These are phyloP conservation scores for Leptatherina wallacei DNA, from an alignment of 2,797 vertebrate genomes.

Conservation along the genomic window DNA sequence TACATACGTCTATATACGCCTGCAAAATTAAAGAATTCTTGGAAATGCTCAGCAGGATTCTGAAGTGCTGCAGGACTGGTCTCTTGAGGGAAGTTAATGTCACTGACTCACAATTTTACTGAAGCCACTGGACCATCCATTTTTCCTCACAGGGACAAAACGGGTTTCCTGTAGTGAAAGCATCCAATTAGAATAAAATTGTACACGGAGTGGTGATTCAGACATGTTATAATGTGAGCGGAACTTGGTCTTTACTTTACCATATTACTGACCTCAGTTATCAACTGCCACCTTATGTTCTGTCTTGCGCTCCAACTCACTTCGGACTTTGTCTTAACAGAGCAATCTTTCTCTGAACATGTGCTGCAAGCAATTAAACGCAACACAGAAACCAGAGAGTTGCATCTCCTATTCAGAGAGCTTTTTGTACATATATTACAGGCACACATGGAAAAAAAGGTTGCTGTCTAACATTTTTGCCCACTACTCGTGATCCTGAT, in stretches of 20 bases:
- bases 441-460: neutral
- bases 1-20: conserved; percentile 33
- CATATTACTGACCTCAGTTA: conserved; percentile 16
- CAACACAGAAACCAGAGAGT: neutral
- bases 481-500: neutral
- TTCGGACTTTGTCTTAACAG: neutral
- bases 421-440: no score
- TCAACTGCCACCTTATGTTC: neutral
- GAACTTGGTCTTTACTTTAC: conserved; percentile 13
- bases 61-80: conserved; percentile 37
- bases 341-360: neutral
- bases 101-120: conserved; percentile 22
- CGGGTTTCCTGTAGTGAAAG: conserved; percentile 12
- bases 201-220: conserved; percentile 20
- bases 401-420: neutral
- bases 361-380: neutral
- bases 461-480: neutral
- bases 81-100: conserved; percentile 43
- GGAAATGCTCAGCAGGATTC: conserved; percentile 34
- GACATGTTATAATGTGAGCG: neutral
- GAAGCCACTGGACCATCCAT: conserved; percentile 12
- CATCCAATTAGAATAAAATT: conserved; percentile 9
- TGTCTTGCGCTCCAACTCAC: neutral
- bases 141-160: conserved; percentile 20
- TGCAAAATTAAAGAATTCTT: conserved; percentile 53